These are phyloP conservation scores for Drosophila neocordata DNA, from an alignment of 1,140 invertebrate genomes.

Conservation along the genomic window DNA sequence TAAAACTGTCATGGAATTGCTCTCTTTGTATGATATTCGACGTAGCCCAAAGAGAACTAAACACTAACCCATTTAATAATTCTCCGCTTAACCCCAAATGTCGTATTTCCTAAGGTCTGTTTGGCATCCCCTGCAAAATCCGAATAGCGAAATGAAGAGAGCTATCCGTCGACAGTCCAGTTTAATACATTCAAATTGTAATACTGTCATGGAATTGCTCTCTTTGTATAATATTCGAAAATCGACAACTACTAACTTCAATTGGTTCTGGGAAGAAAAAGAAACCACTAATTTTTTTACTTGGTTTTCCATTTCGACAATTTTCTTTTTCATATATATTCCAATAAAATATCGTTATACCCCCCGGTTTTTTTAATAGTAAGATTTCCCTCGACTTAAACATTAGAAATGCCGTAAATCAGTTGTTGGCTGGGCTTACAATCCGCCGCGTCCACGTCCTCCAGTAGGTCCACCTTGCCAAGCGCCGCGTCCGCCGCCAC, in stretches of 20 bases:
- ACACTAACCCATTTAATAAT: slow-evolving; percentile 1
- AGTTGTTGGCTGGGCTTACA: slow-evolving; percentile 48
- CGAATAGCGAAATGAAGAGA: slow-evolving; percentile 86
- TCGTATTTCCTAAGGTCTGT: slow-evolving; percentile 12
- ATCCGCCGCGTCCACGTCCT: slow-evolving; percentile 79
- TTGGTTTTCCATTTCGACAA: slow-evolving; percentile 49
- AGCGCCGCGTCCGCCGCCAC: slow-evolving; percentile 82
- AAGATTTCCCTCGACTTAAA: slow-evolving; percentile 56
- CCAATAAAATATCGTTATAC: slow-evolving; percentile 24
- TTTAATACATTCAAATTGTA: slow-evolving; percentile 71
- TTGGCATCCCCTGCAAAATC: slow-evolving; percentile 34
- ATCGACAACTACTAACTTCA: slow-evolving; percentile 49
- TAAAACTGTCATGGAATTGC: slow-evolving; percentile 87
- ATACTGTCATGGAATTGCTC: slow-evolving; percentile 88
- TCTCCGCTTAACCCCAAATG: background rate
- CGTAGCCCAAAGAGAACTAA: slow-evolving; percentile 54
- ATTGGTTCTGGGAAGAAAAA: slow-evolving; percentile 23
- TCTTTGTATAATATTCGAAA: slow-evolving; percentile 85
- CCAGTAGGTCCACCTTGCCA: slow-evolving; percentile 81
- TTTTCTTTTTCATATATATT: background rate
- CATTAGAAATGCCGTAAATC: slow-evolving; percentile 38
- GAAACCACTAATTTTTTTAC: slow-evolving; percentile 11
- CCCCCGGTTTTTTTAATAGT: slow-evolving; percentile 53
- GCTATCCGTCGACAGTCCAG: slow-evolving; percentile 88
- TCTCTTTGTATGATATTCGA: slow-evolving; percentile 86